A percentile compares a stretch with the other conserved stretches of the same genome.
These are phyloP conservation scores for Pteropus alecto DNA, from an alignment of 2,113 vertebrate genomes.

Conservation along the genomic window DNA sequence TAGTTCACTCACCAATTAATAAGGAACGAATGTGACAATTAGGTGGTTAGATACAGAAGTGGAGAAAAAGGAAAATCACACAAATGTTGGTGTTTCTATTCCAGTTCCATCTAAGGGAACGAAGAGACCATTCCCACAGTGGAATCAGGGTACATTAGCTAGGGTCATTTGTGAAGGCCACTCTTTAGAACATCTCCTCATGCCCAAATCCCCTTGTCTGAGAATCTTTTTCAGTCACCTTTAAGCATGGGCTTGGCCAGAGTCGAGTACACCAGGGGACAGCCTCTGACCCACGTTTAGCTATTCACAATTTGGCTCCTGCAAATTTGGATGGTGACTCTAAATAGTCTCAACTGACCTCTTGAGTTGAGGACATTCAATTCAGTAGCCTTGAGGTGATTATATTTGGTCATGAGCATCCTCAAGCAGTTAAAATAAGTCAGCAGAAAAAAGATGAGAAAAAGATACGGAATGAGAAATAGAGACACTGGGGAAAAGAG, in stretches of 20 bases:
- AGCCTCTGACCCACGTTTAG: background rate
- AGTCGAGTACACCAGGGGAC: background rate
- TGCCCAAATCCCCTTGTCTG: background rate
- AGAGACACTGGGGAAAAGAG: background rate
- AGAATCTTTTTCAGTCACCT: background rate
- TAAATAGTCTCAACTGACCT: background rate
- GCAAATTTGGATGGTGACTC: background rate
- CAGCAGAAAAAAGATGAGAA: background rate
- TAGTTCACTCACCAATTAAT: background rate
- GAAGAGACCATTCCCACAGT: background rate
- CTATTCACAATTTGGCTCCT: background rate
- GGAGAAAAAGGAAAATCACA: background rate
- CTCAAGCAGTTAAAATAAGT: background rate
- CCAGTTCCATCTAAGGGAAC: background rate
- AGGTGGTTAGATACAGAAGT: background rate
- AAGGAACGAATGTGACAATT: background rate
- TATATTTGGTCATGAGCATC: background rate
- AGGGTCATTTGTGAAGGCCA: background rate
- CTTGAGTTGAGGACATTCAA: background rate
- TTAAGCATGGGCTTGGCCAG: background rate
- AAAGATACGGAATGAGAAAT: background rate
- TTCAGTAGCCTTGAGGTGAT: background rate
- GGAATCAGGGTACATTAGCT: background rate
- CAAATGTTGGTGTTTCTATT: background rate
- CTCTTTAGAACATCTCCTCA: background rate